Conservation (phyloP, 2,797 vertebrate species). For the Nothura maculosa region DNA sequence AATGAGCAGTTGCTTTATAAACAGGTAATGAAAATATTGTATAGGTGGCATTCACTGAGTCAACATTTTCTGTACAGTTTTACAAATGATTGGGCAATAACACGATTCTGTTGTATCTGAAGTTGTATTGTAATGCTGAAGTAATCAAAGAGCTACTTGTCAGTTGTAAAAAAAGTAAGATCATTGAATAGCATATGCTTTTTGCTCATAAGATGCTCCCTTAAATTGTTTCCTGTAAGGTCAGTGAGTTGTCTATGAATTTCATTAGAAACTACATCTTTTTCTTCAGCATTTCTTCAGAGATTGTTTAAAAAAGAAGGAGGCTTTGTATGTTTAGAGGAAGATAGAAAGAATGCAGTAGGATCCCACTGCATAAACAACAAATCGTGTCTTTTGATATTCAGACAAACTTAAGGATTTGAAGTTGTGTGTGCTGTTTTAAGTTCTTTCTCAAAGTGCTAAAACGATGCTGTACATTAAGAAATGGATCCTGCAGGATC, state of each 20-base stretch:
- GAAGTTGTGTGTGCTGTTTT: background rate
- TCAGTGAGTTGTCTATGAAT: conserved; percentile 57
- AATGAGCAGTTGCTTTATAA: conserved; percentile 99
- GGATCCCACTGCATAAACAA: background rate
- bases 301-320: conserved; percentile 58
- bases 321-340: conserved; percentile 37
- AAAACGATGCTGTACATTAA: accelerated
- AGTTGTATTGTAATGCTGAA: conserved; percentile 73
- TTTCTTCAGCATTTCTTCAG: conserved; percentile 1
- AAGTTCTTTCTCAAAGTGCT: background rate
- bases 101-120: conserved; percentile 68
- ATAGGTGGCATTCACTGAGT: conserved; percentile 77
- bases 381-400: conserved; percentile 13
- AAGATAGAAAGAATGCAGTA: background rate
- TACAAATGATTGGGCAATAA: conserved; percentile 73
- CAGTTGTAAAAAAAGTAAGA: conserved; percentile 66
- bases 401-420: background rate
- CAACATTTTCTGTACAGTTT: conserved; percentile 71
- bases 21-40: conserved; percentile 90
- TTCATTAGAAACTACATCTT: conserved; percentile 62
- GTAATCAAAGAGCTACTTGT: conserved; percentile 74
- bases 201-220: conserved; percentile 51
- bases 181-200: conserved; percentile 70
- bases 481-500: background rate
- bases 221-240: conserved; percentile 65